phyloP scores from a whole-genome alignment of 64 coral and sea anemone genomes.

The Dendronephthya gigantea region DNA sequence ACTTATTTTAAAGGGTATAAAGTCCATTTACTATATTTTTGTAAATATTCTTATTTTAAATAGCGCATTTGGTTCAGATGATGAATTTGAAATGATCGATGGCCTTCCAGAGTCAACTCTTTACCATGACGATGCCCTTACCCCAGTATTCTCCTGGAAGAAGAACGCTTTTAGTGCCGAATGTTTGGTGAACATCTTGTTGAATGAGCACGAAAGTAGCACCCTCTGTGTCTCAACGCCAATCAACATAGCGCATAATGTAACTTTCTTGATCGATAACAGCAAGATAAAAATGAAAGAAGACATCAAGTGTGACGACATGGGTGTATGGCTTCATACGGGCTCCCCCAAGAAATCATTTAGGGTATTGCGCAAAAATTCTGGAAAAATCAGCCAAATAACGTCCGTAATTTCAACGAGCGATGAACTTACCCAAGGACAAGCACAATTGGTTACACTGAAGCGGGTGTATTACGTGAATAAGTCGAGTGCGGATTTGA shows the following conservation, averaged over 20 bases:
- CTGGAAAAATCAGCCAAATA: background rate
- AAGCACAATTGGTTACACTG: background rate
- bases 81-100: too few relatives aligned
- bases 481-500: constrained; percentile 4
- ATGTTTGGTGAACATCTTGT: background rate
- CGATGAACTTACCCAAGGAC: background rate
- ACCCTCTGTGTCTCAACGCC: background rate
- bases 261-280: background rate
- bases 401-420: background rate
- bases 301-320: constrained; percentile 29
- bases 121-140: background rate
- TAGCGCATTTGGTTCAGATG: too few relatives aligned
- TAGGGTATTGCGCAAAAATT: background rate
- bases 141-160: background rate
- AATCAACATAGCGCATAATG: constrained; percentile 18
- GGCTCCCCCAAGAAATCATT: constrained; percentile 30
- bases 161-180: background rate
- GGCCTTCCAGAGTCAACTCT: background rate
- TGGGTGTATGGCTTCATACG: constrained; percentile 23
- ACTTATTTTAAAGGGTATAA: background rate
- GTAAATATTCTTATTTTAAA: too few relatives aligned
- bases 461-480: constrained; percentile 22
- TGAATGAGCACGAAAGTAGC: background rate
- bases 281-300: background rate
- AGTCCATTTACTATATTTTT: background rate